Conservation (phyloP, 1,140 invertebrate species). For the Globodera ellingtonae region DNA sequence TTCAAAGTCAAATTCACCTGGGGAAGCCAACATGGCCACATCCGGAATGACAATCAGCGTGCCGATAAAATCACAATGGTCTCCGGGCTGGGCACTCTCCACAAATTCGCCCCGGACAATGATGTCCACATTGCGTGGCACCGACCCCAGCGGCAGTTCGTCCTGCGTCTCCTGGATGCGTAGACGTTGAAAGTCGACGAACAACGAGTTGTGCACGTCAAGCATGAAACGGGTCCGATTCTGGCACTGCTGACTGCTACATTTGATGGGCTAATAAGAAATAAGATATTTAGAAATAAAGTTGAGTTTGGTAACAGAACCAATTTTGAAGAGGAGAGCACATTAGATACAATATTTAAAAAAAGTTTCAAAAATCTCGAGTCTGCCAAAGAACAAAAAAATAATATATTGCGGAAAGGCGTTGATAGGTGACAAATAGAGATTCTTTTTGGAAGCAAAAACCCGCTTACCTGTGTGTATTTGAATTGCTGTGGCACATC, state of each 20-base stretch:
- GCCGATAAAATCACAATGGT: constrained; percentile 90
- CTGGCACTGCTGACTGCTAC: constrained; percentile 88
- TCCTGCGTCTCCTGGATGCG: constrained; percentile 96
- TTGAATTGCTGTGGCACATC: constrained; percentile 97
- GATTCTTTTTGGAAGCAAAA: not conserved
- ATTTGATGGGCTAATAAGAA: constrained; percentile 81
- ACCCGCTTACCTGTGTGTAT: constrained; percentile 73
- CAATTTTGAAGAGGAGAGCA: too few species aligned
- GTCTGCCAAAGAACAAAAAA: too few species aligned
- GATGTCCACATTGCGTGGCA: constrained; percentile 91
- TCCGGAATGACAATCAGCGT: constrained; percentile 97
- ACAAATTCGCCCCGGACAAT: constrained; percentile 94
- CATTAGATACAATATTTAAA: too few species aligned
- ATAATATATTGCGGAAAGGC: too few species aligned
- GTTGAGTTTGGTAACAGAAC: not conserved
- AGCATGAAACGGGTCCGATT: constrained; percentile 87
- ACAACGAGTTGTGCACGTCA: constrained; percentile 87
- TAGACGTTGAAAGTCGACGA: constrained; percentile 98
- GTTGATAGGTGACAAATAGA: too few species aligned
- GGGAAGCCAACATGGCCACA: constrained; percentile 80
- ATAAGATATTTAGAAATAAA: constrained; percentile 7
- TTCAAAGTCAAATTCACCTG: constrained; percentile 62
- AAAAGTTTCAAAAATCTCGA: too few species aligned
- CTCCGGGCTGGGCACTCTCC: constrained; percentile 88
- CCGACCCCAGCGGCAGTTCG: constrained; percentile 91